phyloP scores from a whole-genome alignment of 2,888 invertebrate genomes.

The Sphaerophoria taeniata region DNA sequence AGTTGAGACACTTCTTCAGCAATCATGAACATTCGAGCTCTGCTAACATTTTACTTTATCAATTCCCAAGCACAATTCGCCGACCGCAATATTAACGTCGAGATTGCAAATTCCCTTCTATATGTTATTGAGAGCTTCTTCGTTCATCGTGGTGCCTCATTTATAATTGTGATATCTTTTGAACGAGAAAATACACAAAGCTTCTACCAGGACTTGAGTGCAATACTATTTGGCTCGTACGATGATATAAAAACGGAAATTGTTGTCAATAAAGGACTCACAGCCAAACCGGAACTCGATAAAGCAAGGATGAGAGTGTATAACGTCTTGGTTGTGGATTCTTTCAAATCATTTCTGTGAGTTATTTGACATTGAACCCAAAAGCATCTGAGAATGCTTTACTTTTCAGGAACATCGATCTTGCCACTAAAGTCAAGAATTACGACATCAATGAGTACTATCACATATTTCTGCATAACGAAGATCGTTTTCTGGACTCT shows the following conservation, averaged over 20 bases:
- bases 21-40: not conserved
- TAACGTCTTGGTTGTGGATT: not conserved
- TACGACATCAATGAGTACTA: conserved; percentile 78
- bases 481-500: conserved; percentile 69
- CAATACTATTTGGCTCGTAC: not conserved
- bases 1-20: too few relatives aligned
- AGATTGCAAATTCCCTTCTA: conserved; percentile 11
- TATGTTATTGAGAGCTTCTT: not conserved
- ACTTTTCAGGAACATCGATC: not conserved
- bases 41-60: conserved; percentile 1
- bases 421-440: conserved; percentile 41
- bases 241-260: conserved; percentile 14
- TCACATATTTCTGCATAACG: conserved; percentile 78
- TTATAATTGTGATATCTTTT: not conserved
- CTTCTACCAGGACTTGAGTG: conserved; percentile 10
- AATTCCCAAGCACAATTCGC: not conserved
- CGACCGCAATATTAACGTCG: conserved; percentile 19
- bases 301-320: not conserved
- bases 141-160: not conserved
- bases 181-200: not conserved
- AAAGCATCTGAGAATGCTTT: not conserved
- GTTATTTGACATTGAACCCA: not conserved
- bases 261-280: not conserved
- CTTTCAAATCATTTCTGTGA: conserved; percentile 5
- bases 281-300: not conserved